Conservation (phyloP, 92 coral and sea anemone genomes). For the Epizoanthus scotinus region DNA sequence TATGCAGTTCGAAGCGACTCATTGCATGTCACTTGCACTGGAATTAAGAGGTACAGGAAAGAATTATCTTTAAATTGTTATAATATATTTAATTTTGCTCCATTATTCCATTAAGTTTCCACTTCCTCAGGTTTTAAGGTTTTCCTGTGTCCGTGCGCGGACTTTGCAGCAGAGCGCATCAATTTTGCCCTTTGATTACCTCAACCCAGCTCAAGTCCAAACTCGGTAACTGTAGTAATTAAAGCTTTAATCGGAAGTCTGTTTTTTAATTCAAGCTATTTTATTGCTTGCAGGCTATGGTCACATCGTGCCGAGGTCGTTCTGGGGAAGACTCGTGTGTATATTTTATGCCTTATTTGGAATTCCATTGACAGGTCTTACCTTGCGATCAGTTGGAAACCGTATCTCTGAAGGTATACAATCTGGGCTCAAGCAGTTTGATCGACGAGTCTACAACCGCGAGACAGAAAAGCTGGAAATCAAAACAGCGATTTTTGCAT, state of each 20-base stretch:
- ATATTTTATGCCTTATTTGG: conserved; percentile 91
- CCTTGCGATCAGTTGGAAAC: conserved; percentile 94
- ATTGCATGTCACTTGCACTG: background rate
- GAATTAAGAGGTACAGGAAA: too few species aligned
- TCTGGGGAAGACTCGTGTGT: conserved; percentile 75
- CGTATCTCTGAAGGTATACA: conserved; percentile 84
- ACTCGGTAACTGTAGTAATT: background rate
- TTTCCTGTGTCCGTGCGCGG: too few species aligned
- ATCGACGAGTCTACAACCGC: conserved; percentile 85
- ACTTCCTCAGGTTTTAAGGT: too few species aligned
- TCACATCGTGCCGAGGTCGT: conserved; percentile 84
- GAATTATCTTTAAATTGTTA: too few species aligned
- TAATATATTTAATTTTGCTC: too few species aligned
- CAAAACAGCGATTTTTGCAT: conserved; percentile 88
- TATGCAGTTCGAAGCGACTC: background rate
- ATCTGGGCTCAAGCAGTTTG: conserved; percentile 61
- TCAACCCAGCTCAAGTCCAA: too few species aligned
- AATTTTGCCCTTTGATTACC: too few species aligned
- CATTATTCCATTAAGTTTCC: too few species aligned
- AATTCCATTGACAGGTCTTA: conserved; percentile 91
- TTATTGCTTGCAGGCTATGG: conserved; percentile 82
- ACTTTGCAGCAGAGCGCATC: too few species aligned
- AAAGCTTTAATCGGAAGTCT: too few species aligned
- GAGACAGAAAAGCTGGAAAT: conserved; percentile 94
- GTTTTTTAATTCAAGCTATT: conserved; percentile 7